phyloP scores from a whole-genome alignment of 2,888 invertebrate genomes.

The Villa cingulata region DNA sequence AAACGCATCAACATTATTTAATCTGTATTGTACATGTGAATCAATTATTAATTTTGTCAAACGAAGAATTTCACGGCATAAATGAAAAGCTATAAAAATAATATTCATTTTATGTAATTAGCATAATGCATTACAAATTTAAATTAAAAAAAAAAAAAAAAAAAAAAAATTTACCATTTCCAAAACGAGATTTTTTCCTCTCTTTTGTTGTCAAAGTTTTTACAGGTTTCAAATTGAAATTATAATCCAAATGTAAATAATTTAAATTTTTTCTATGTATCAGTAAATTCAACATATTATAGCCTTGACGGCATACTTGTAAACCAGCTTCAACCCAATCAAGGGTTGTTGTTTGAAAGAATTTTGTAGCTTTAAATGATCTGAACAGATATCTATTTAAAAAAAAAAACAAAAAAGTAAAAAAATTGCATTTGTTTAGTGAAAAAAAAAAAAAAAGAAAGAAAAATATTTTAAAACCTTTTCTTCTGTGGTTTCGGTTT shows the following conservation, averaged over 20 bases:
- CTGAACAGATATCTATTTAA: constrained; percentile 73
- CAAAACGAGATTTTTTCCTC: constrained; percentile 94
- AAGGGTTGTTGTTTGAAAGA: constrained; percentile 97
- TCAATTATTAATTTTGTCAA: constrained; percentile 97
- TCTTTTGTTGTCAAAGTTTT: constrained; percentile 99
- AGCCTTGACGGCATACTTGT: constrained; percentile 96
- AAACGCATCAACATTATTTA: constrained; percentile 99
- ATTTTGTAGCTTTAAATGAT: constrained; percentile 99
- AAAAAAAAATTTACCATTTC: constrained; percentile 56
- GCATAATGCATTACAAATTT: too few species aligned
- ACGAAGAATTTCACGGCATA: constrained; percentile 97
- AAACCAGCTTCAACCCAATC: constrained; percentile 99
- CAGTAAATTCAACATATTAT: constrained; percentile 97
- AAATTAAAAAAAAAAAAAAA: background rate
- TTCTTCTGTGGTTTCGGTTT: constrained; percentile 99
- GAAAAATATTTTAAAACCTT: constrained; percentile 46
- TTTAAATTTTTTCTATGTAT: constrained; percentile 99
- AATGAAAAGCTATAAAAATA: constrained; percentile 72
- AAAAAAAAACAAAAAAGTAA: background rate
- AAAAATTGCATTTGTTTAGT: background rate
- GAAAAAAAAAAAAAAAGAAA: too few species aligned
- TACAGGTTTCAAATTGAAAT: constrained; percentile 98
- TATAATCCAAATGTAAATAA: constrained; percentile 98
- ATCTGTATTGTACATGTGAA: constrained; percentile 96
- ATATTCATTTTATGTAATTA: too few species aligned